A percentile compares a stretch with the other conserved stretches of the same genome.
These are phyloP conservation scores for Gobius niger DNA, from an alignment of 2,113 vertebrate species.

Conservation along the genomic window DNA sequence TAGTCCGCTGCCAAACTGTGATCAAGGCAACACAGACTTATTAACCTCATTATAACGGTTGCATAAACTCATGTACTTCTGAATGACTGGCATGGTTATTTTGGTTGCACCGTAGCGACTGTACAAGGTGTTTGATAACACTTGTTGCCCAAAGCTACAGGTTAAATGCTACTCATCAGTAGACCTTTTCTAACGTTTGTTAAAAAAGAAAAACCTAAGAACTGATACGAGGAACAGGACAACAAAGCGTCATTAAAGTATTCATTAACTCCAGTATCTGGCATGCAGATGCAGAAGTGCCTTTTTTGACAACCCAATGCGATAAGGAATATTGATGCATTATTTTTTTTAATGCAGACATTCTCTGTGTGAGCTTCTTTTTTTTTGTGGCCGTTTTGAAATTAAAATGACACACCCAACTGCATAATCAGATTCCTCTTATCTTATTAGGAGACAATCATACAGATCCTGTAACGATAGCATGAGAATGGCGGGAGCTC, in stretches of 20 bases:
- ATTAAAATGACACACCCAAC: neutral
- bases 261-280: too few relatives aligned
- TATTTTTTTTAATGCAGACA: too few relatives aligned
- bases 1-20: constrained; percentile 14
- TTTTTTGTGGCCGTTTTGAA: neutral
- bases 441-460: neutral
- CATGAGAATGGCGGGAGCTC: neutral
- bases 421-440: neutral
- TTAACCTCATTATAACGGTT: constrained; percentile 25
- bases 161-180: neutral
- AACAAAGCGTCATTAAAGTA: too few relatives aligned
- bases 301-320: too few relatives aligned
- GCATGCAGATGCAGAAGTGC: neutral
- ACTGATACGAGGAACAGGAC: too few relatives aligned
- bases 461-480: constrained; percentile 1
- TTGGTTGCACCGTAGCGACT: neutral
- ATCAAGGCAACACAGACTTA: constrained; percentile 27
- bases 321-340: too few relatives aligned
- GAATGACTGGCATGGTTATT: neutral
- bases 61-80: constrained; percentile 49
- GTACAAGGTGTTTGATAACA: neutral
- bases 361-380: neutral
- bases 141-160: neutral
- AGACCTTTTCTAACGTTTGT: neutral
- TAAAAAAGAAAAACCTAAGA: neutral